Base-by-base conservation (phyloP, 2,888 invertebrate genomes). In the Pogonocherus hispidulus region DNA sequence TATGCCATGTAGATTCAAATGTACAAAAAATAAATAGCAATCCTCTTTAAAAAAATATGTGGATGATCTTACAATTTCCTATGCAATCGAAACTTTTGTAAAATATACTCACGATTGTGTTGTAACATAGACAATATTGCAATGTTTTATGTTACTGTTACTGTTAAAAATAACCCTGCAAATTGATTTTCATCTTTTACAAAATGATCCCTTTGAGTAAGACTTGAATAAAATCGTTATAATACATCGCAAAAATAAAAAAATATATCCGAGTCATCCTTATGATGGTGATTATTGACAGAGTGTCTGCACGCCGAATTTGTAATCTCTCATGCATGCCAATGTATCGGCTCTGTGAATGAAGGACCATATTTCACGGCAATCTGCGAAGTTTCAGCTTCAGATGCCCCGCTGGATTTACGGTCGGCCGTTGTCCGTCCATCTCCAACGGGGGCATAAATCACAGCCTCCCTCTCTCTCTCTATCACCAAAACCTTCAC, bases 311-410 rank as follows among this genome's bases (percentile, higher is more conserved):
- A 74, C 78, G 78, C 75, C 76, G 78, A 81, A 82, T 83, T 83
- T 80, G 82, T 81, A 81, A 80, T 80, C 77, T 69, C 59, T 76
- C 78, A 78, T 79, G 79, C 79, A 79, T 80, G 76, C 74, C 78
- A 78, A 80, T 81, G 79, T 81, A 80, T 81, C 80, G 77, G 71
- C 78, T 70, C 81, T 82, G 83, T 81, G 81, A 83, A 81, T 83
- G 83, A 83, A 83, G 80, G 80, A 78, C 82, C 83, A 84, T 84
- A 84, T 83, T 83, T 84, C 83, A 84, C 80, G 77, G 78, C 80
- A 82, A 82, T 82, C 82, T 81, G 81, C 77, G 78, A 80, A 79
- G 81, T 80, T 83, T 84, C 84, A 82, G 79, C 79, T 79, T 83
- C 83, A 83, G 83, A 83, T 81, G 82, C 77, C 75, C 70, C 74